Evolutionary conservation across 1,140 invertebrate genomes (phyloP), one percentile per base, ranked within the genome.

Genomic region (Papilio aristodemus): DNA sequence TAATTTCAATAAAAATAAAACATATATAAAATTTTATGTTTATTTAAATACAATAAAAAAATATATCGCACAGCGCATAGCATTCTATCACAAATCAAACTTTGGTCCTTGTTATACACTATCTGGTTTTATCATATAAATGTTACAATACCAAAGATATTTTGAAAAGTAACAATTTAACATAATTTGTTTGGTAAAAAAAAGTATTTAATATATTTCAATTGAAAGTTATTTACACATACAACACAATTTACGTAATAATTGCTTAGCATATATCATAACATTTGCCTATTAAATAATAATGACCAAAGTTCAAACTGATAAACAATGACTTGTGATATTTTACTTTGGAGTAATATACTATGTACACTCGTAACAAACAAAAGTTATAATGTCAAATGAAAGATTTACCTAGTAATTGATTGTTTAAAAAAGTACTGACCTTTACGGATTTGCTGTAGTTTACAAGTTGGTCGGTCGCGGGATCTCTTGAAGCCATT

Each of bases 381-480:
- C 22, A 22, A n/a, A n/a, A n/a, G n/a, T n/a, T n/a, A n/a, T n/a
- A n/a, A n/a, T n/a, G n/a, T n/a, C n/a, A n/a, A n/a, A n/a, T n/a
- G n/a, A n/a, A n/a, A n/a, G n/a, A n/a, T n/a, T n/a, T n/a, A n/a
- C n/a, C n/a, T n/a, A n/a, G n/a, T n/a, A n/a, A n/a, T n/a, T n/a
- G n/a, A n/a, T n/a, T n/a, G n/a, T n/a, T n/a, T n/a, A n/a, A n/a
- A n/a, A 67, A 67, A 1, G 54, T 64, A 84, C 86, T 85, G 92
- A 96, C 95, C 93, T 94, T 93, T 27, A 93, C 77, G 1, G 79
- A 81, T 79, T 94, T 94, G 77, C 94, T 95, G 83, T 93, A 96
- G 62, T 94, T 92, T 60, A 93, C 92, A 37, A 96, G 89, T 87
- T 96, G 95, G 60, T 96, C 94, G 4, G 94, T 81, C 4, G 95